Base-by-base conservation (phyloP, 2,113 vertebrate genomes). In the Ictidomys tridecemlineatus region DNA sequence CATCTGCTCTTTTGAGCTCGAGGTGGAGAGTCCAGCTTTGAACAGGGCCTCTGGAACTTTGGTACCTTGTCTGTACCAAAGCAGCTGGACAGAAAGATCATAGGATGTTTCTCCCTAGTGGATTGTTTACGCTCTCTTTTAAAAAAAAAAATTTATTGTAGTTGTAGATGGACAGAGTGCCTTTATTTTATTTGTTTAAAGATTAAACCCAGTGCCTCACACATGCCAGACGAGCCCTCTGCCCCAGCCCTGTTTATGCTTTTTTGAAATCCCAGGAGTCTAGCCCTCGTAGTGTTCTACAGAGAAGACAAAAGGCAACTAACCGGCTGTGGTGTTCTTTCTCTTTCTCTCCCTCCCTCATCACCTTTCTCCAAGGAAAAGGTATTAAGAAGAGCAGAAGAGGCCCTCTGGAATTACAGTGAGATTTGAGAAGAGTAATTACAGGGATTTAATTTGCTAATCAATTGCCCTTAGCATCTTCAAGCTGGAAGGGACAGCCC, bases 371-470 rank as follows among this genome's bases (percentile, higher is more conserved):
- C 63, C 24, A 80, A 58, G 82, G 69, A 87, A 89, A 94, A 8
- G 17, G 1, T 63, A 63, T 58, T 85, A 85, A 83, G 45, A 90
- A 84, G 80, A 82, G 63, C 56, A 84, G 48, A 94, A 93, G 58
- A 92, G 53, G 20, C 14, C 69, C 30, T 85, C 82, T 91, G 53
- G 82, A 93, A 91, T 95, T 56, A 85, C 16, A 94, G 18, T 85
- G 80, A 93, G 69, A 39, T 91, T 72, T 93, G 37, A 63, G 69
- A 91, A 93, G 86, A 95, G 26, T 85, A 61, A 91, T 95, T 93
- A 88, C 39, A 78, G 34, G 63, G 61, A 76, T 91, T 91, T 95
- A 82, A 89, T 91, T 93, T 82, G 78, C 65, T 96, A 82, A 86
- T 96, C 67, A 94, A 39, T 85, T 87, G 13, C 65, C 74, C 76